Evolutionary conservation across 2,113 vertebrate genomes (phyloP).

Genomic region (Saccopteryx leptura): DNA sequence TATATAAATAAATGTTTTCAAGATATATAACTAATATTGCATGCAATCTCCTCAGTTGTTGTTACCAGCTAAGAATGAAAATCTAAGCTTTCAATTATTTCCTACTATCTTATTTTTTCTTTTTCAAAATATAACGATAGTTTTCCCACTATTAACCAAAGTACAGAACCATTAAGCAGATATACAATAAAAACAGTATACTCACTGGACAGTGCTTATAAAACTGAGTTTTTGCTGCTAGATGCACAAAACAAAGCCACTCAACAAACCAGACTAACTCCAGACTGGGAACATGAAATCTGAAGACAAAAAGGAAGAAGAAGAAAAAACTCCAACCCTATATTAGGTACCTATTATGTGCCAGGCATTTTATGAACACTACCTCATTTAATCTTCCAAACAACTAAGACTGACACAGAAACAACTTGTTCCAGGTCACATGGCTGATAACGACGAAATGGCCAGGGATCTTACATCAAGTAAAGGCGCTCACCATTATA

Average conservation of each 20-base stretch:
- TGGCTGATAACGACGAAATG: not conserved
- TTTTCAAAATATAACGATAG: slow-evolving; percentile 29
- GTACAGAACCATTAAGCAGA: not conserved
- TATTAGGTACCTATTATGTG: not conserved
- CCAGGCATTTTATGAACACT: slow-evolving; percentile 26
- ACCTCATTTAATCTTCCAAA: slow-evolving; percentile 21
- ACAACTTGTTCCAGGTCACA: slow-evolving; percentile 1
- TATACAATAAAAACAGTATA: slow-evolving; percentile 17
- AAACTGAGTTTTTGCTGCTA: slow-evolving; percentile 44
- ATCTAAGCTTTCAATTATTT: slow-evolving; percentile 50
- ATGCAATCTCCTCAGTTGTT: not conserved
- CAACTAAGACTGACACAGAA: not conserved
- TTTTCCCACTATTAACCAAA: slow-evolving; percentile 8
- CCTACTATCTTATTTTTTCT: slow-evolving; percentile 23
- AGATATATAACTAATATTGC: not conserved
- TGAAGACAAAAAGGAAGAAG: not conserved
- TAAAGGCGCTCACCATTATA: not conserved
- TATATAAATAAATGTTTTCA: slow-evolving; percentile 39
- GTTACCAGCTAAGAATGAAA: slow-evolving; percentile 38
- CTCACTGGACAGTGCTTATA: not conserved
- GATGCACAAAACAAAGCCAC: not conserved
- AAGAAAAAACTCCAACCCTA: not conserved
- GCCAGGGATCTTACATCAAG: not conserved
- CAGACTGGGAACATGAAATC: not conserved
- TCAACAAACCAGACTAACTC: not conserved